These are phyloP conservation scores for Euspilapteryx auroguttella DNA, from an alignment of 2,888 invertebrate genomes.

Conservation along the genomic window DNA sequence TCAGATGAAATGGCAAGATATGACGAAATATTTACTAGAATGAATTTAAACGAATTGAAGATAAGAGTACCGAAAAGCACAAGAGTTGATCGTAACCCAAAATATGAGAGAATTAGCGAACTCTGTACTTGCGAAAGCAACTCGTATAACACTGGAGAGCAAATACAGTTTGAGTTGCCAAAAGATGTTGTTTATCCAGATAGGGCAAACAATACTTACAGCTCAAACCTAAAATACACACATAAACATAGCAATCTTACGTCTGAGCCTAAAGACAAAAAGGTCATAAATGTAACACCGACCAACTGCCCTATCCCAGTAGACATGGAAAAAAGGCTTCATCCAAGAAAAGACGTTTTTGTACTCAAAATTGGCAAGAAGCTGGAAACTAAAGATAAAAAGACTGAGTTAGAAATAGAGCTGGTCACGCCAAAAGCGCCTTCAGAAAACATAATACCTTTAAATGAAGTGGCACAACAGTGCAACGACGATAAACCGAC, in stretches of 20 bases:
- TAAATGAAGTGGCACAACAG: constrained; percentile 22
- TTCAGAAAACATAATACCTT: constrained; percentile 13
- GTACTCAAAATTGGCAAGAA: constrained; percentile 51
- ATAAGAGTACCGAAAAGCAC: constrained; percentile 45
- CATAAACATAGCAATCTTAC: constrained; percentile 22
- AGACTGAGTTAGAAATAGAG: constrained; percentile 49
- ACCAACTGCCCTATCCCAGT: constrained; percentile 38
- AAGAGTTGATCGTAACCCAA: constrained; percentile 30
- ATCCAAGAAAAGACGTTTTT: constrained; percentile 43
- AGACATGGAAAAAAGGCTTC: constrained; percentile 31
- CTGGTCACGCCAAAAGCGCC: constrained; percentile 40
- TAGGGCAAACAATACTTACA: constrained; percentile 22
- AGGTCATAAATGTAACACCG: constrained; percentile 39
- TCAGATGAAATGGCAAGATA: constrained; percentile 26
- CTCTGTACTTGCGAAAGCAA: constrained; percentile 37
- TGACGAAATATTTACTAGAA: constrained; percentile 47
- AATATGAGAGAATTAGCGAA: constrained; percentile 40
- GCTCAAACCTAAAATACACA: constrained; percentile 37
- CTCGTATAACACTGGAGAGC: constrained; percentile 37
- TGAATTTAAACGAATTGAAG: constrained; percentile 44
- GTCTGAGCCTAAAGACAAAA: constrained; percentile 18
- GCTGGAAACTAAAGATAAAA: constrained; percentile 43
- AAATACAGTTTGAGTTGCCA: constrained; percentile 43
- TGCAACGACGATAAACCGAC: constrained; percentile 14
- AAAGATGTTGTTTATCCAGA: constrained; percentile 20